Base-by-base conservation (phyloP, 2,113 vertebrate species). In the Lophius piscatorius region DNA sequence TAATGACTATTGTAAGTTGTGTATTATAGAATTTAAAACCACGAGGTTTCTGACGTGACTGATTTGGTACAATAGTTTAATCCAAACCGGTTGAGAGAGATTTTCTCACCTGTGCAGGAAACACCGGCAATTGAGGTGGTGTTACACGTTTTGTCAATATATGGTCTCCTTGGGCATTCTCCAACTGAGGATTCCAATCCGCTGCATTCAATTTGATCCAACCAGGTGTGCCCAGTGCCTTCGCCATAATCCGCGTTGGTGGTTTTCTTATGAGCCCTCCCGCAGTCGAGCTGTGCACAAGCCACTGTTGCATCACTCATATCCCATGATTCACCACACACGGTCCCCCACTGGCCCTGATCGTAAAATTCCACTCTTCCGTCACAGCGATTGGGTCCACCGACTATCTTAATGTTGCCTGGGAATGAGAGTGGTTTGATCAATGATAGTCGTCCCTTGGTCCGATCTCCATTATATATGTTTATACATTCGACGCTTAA, bases 241-340 rank as follows among this genome's bases (percentile, higher is more conserved):
- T 14, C 36, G 9, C 81, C 84, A 22, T 54, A 71, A 0, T 76
- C 55, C 8, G 21, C 0, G 1, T 1, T 2, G 2, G n/a, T 38
- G 34, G 45, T 60, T 6, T 84, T 62, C 21, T 35, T 67, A 26
- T 81, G 63, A 28, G 7, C 28, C 1, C 0, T 70, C 0, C 79
- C 86, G n/a, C 88, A 88, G 23, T 60, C 14, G 26, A 85, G 58
- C 68, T 89, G 78, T 24, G 1, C 69, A 31, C 80, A 87, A 35
- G 67, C 75, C 76, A 88, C 86, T 0, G 3, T 1, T 1, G 74
- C 88, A 26, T 81, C 85, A 18, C 41, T 63, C 0, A 41, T 2
- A 45, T 88, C 86, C 86, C 84, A 90, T 34, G 62, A 17, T 8
- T 88, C 72, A 12, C 78, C 58, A 49, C 88, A 90, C 36, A 90